phyloP scores from a whole-genome alignment of 2,888 invertebrate species.

The Incurvaria masculella region DNA sequence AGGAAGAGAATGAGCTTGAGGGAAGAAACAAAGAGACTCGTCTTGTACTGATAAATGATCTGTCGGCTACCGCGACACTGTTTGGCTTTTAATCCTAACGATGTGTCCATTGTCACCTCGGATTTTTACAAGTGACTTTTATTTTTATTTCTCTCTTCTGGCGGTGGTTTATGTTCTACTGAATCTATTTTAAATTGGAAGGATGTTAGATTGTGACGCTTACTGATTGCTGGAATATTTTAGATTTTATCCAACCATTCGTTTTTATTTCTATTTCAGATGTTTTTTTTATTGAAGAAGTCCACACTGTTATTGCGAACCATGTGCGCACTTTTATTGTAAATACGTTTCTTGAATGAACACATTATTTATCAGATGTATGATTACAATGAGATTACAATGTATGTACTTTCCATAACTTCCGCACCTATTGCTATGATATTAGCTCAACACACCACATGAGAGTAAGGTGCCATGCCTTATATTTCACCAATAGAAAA shows the following conservation, averaged over 20 bases:
- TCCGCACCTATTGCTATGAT: no score
- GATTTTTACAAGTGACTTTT: background rate
- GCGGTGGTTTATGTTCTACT: background rate
- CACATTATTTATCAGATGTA: no score
- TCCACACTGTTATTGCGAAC: no score
- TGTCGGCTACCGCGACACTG: constrained; percentile 45
- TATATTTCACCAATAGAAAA: no score
- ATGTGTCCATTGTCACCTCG: background rate
- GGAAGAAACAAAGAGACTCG: constrained; percentile 9
- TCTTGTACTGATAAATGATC: constrained; percentile 51
- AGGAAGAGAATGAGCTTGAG: background rate
- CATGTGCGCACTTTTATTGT: no score
- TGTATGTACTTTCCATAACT: no score
- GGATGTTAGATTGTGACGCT: background rate
- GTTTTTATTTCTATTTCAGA: background rate
- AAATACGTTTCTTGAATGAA: no score
- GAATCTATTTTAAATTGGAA: background rate
- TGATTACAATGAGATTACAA: no score
- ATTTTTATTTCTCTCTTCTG: background rate
- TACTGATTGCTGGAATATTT: background rate
- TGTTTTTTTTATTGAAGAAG: background rate
- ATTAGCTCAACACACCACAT: no score
- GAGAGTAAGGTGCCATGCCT: no score
- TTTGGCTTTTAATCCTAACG: constrained; percentile 51
- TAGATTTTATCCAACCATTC: background rate